phyloP scores from a whole-genome alignment of 2,113 vertebrate genomes.

The Notothenia coriiceps region DNA sequence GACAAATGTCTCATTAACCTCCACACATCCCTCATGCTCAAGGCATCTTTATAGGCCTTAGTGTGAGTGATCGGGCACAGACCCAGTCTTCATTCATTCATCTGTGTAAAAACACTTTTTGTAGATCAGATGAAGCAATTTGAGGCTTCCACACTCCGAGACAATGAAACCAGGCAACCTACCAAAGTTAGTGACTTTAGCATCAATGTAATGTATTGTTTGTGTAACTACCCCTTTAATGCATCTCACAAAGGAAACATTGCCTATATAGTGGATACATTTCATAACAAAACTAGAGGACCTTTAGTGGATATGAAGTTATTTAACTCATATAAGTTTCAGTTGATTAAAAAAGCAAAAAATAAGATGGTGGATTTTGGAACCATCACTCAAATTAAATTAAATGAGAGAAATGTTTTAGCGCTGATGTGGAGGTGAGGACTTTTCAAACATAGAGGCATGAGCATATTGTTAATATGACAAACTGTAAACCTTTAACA shows the following conservation, averaged over 20 bases:
- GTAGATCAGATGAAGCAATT: constrained; percentile 1
- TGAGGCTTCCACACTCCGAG: not conserved
- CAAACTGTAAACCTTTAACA: no score
- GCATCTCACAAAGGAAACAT: not conserved
- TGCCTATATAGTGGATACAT: not conserved
- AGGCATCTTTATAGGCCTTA: not conserved
- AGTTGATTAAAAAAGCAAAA: no score
- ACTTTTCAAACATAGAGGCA: no score
- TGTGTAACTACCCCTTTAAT: not conserved
- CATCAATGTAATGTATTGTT: not conserved
- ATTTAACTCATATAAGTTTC: not conserved
- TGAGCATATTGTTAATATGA: no score
- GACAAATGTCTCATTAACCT: constrained; percentile 47
- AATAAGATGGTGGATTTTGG: no score
- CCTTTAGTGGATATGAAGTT: not conserved
- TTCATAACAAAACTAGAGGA: not conserved
- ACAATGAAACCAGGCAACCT: not conserved
- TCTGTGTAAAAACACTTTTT: no score
- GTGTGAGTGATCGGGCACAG: not conserved
- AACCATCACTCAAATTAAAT: not conserved
- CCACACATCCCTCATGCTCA: constrained; percentile 19
- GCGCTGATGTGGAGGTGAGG: no score
- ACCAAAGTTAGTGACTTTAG: not conserved
- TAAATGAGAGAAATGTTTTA: not conserved
- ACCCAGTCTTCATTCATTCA: not conserved